Base-by-base conservation (phyloP, 2,888 invertebrate species). In the Acheta domesticus region DNA sequence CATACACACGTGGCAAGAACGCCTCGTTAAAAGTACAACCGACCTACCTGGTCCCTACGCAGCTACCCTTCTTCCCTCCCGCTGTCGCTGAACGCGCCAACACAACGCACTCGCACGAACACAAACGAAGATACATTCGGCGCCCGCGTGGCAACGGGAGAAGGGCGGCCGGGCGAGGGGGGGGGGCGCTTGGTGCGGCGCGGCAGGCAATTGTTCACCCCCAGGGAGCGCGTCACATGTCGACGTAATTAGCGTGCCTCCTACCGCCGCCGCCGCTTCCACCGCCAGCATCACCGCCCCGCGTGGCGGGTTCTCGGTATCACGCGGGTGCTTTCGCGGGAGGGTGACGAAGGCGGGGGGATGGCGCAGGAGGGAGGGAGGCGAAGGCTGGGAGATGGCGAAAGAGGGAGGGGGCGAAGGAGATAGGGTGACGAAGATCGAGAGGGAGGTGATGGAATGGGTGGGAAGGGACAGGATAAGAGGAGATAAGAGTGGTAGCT, bases 71-170 rank as follows among this genome's bases (percentile, higher is more conserved):
- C 36, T 36, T 36, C 36, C 36, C 36, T 8, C 36, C 36, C 36
- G 36, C 36, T 36, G 36, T 12, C 62, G 62, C 62, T n/a, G 14
- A 62, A 14, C 14, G n/a, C 62, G n/a, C 62, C 16, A 11, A 62
- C 62, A 62, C 62, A n/a, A 62, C 62, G 62, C 62, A 62, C 62
- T 62, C 62, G 62, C 62, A 62, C 62, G 16, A 62, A 62, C 62
- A 62, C 62, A 62, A 62, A 62, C 62, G 62, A 62, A 62, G 62
- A 62, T 62, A 62, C 62, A 62, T 62, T 62, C 62, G n/a, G 16
- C n/a, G 62, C 11, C 16, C 12, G 19, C 16, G 2, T 2, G 16
- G 14, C 62, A 1, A 12, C 4, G 62, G 62, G 62, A n/a, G n/a
- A 16, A 4, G 62, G 1, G 16, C 8, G 62, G 19, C 3, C 12